phyloP scores from a whole-genome alignment of 1,140 invertebrate genomes.

The Brachystomella parvula region DNA sequence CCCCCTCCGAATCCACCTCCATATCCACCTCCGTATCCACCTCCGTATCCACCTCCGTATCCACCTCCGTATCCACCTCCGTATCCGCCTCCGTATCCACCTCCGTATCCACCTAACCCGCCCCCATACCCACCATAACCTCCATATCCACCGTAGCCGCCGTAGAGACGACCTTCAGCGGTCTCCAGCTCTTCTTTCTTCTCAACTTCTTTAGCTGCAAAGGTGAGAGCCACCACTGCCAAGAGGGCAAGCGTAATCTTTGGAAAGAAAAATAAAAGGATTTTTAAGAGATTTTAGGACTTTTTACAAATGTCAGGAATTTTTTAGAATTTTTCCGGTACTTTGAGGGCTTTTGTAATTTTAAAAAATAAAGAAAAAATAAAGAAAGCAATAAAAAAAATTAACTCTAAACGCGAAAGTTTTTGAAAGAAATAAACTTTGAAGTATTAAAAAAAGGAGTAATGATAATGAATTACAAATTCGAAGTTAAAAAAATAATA shows the following conservation, averaged over 20 bases:
- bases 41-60: not conserved
- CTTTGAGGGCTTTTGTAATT: no score
- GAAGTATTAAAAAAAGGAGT: not conserved
- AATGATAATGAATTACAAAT: not conserved
- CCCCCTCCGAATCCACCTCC: slow-evolving; percentile 1
- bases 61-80: slow-evolving; percentile 2
- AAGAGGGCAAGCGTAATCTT: slow-evolving; percentile 9
- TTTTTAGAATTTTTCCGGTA: no score
- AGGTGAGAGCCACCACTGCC: slow-evolving; percentile 2
- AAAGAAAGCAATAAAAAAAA: no score
- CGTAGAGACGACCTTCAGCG: slow-evolving; percentile 10
- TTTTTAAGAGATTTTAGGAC: not conserved
- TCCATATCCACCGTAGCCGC: not conserved
- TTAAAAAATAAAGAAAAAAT: no score
- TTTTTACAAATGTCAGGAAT: not conserved
- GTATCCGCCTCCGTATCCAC: no score
- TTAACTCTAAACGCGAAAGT: no score
- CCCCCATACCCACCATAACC: not conserved
- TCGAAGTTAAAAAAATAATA: no score
- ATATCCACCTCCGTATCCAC: not conserved
- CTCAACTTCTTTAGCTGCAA: slow-evolving; percentile 1
- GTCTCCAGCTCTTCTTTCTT: slow-evolving; percentile 12
- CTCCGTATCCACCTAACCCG: not conserved
- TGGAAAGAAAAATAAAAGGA: slow-evolving; percentile 4
- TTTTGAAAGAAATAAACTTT: not conserved